These are phyloP conservation scores for Clostera curtula DNA, from an alignment of 2,888 invertebrate species.

Conservation along the genomic window DNA sequence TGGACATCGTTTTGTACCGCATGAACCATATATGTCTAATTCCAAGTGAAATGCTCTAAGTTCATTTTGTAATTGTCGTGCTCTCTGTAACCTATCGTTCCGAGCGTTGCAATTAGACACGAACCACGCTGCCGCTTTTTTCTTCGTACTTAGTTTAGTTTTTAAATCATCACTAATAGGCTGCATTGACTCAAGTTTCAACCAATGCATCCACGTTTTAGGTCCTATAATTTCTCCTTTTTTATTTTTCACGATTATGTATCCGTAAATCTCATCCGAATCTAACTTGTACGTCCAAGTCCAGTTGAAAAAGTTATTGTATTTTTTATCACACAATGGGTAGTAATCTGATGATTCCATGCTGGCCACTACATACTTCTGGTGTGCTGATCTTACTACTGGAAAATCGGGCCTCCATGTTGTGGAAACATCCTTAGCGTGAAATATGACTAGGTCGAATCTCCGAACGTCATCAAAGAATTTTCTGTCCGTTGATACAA, in stretches of 20 bases:
- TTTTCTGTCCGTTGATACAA: constrained; percentile 24
- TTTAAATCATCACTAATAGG: constrained; percentile 27
- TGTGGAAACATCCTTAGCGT: constrained; percentile 26
- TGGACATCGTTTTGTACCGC: constrained; percentile 32
- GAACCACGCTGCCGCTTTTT: constrained; percentile 43
- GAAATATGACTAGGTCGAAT: constrained; percentile 34
- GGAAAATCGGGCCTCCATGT: constrained; percentile 12
- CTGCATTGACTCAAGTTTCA: constrained; percentile 27
- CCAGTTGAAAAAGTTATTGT: constrained; percentile 40
- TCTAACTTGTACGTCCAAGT: constrained; percentile 43
- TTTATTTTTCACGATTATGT: constrained; percentile 29
- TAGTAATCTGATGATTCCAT: constrained; percentile 37
- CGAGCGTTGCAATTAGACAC: constrained; percentile 37
- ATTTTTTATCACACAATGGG: constrained; percentile 26
- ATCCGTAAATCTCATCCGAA: constrained; percentile 36
- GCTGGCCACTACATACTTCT: constrained; percentile 33
- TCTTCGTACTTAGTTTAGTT: constrained; percentile 28
- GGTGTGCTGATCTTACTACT: constrained; percentile 18
- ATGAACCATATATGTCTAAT: constrained; percentile 39
- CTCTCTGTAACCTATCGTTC: constrained; percentile 27
- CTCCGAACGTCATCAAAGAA: constrained; percentile 17
- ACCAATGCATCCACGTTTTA: constrained; percentile 32
- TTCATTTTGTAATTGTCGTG: constrained; percentile 20
- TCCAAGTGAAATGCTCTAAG: constrained; percentile 24
- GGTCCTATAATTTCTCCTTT: constrained; percentile 31